Conservation (phyloP, 1,140 invertebrate genomes). For the Oryctes rhinoceros region DNA sequence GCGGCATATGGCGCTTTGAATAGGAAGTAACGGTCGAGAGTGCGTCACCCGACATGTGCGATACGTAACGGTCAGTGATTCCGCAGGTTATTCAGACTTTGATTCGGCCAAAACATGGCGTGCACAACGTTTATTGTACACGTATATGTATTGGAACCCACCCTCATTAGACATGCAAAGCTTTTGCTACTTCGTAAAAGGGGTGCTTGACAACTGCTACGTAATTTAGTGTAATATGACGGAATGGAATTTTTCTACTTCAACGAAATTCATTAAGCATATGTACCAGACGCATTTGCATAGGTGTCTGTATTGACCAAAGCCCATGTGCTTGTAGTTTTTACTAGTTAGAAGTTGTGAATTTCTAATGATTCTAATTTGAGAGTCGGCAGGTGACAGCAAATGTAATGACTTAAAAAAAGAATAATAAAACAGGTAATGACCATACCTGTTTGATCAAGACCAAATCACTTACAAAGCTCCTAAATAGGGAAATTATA, state of each 20-base stretch:
- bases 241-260: conserved; percentile 20
- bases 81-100: conserved; percentile 37
- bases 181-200: not conserved
- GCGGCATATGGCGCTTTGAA: conserved; percentile 26
- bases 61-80: conserved; percentile 38
- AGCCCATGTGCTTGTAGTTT: too few species aligned
- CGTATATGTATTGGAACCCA: not conserved
- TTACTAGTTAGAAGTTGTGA: too few species aligned
- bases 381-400: too few species aligned
- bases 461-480: too few species aligned
- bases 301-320: too few species aligned
- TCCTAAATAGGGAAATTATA: too few species aligned
- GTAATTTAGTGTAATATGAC: not conserved
- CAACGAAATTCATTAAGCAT: conserved; percentile 7
- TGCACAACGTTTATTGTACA: not conserved
- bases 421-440: too few species aligned
- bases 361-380: too few species aligned
- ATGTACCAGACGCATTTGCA: not conserved
- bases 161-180: conserved; percentile 33
- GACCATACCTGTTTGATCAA: too few species aligned
- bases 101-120: not conserved
- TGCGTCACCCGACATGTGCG: conserved; percentile 36
- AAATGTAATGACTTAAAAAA: too few species aligned
- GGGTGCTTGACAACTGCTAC: conserved; percentile 2
- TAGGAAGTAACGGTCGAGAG: conserved; percentile 32